These are phyloP conservation scores for Cryptophagus acutangulus DNA, from an alignment of 2,888 invertebrate genomes.

Conservation along the genomic window DNA sequence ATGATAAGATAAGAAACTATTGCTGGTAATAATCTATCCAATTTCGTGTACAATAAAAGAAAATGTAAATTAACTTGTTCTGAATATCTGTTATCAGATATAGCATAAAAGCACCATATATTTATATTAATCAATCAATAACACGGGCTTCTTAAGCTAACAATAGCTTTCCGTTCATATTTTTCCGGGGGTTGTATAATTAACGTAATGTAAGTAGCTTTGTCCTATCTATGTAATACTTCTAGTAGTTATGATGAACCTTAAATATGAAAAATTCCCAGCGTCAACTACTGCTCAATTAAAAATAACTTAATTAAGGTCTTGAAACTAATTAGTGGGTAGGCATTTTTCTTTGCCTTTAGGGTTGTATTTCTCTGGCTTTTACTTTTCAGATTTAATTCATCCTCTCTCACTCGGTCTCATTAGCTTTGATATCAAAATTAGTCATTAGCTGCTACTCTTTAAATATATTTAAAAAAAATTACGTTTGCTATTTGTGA, in stretches of 20 bases:
- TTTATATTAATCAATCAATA: not conserved
- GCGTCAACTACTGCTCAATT: constrained; percentile 51
- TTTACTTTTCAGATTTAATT: constrained; percentile 14
- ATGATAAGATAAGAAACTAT: constrained; percentile 38
- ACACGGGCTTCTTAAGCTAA: not conserved
- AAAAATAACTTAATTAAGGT: constrained; percentile 64
- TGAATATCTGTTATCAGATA: no score
- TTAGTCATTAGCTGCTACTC: no score
- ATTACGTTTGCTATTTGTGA: no score
- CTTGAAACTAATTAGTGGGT: constrained; percentile 60
- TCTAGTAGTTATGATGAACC: constrained; percentile 28
- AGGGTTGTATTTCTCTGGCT: constrained; percentile 19
- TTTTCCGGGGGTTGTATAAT: no score
- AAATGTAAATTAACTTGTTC: constrained; percentile 8
- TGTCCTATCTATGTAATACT: constrained; percentile 19
- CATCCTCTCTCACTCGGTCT: constrained; percentile 42
- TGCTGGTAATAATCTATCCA: constrained; percentile 33
- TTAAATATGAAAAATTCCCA: constrained; percentile 32
- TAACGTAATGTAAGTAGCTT: constrained; percentile 23
- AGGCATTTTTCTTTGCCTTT: constrained; percentile 40
- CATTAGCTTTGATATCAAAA: constrained; percentile 45
- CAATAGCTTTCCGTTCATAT: not conserved
- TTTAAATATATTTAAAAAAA: no score
- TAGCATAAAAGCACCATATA: not conserved
- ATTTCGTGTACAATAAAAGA: constrained; percentile 34